Base-by-base conservation (phyloP, 2,888 invertebrate genomes). In the Tetragnatha montana region DNA sequence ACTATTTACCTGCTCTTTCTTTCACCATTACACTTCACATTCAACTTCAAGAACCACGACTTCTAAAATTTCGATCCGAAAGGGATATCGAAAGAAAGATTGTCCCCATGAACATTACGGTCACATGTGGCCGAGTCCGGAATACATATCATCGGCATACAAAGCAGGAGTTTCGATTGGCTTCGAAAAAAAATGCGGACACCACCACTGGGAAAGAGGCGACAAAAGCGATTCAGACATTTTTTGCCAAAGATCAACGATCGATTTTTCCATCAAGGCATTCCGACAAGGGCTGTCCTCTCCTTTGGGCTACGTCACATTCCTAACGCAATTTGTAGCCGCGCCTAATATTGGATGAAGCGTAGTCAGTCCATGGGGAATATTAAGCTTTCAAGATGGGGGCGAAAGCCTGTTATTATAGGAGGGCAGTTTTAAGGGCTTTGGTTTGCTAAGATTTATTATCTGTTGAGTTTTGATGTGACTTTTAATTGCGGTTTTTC, bases 141-240 rank as follows among this genome's bases (percentile, higher is more conserved):
- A 74, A 86, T 80, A 86, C 86, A 86, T 86, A 86, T 80, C 86
- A 86, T 86, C 80, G 86, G 86, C 86, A 86, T 86, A 86, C 80
- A 86, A 86, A 86, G 73, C 86, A 86, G 80, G 86, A 74, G 47
- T 86, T 35, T 86, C 85, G 85, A 85, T 85, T 86, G 79, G 86
- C 79, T 86, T 80, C 86, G 79, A 79, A 86, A 35, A 73, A 86
- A 80, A 86, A 86, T 80, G 86, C 86, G 80, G 78, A 70, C 68
- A 68, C 68, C 35, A 35, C 35, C 35, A 4, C 21, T 69, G 51
- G 73, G 60, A 83, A 82, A 83, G 75, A 75, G 75, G 74, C 75
- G 80, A 86, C 86, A 86, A 86, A 86, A 86, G 79, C 86, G 86
- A 86, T 86, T 86, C 74, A 51, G 12, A 12, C 47, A 14, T 71